Percentiles rank a stretch among this genome's conserved stretches.
These are phyloP conservation scores for Ochropleura plecta DNA, from an alignment of 2,888 invertebrate genomes.

Conservation along the genomic window DNA sequence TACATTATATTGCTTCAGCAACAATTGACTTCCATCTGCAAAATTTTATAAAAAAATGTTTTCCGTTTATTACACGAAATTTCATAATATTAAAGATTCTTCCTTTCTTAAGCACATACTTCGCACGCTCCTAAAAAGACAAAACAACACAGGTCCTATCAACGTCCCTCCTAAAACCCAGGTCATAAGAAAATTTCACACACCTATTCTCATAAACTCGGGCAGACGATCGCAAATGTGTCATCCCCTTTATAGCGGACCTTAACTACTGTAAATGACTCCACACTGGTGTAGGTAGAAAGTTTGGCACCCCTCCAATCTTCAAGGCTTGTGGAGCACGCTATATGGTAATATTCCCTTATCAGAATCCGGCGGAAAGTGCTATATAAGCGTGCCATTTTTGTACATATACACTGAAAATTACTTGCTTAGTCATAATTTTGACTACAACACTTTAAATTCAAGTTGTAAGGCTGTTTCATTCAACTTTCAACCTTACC, in stretches of 20 bases:
- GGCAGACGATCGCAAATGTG: conserved; percentile 27
- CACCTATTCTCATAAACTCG: conserved; percentile 36
- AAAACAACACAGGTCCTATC: conserved; percentile 4
- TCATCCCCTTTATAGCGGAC: conserved; percentile 37
- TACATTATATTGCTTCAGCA: too few species aligned
- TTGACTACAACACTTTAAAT: conserved; percentile 34
- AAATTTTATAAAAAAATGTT: too few species aligned
- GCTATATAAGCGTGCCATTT: conserved; percentile 56
- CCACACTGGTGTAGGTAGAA: conserved; percentile 41
- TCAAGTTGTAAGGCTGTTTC: conserved; percentile 29
- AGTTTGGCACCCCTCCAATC: conserved; percentile 75
- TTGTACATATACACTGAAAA: conserved; percentile 60
- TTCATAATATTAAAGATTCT: too few species aligned
- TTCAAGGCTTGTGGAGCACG: conserved; percentile 79
- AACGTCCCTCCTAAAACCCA: background rate
- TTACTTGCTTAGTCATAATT: conserved; percentile 69
- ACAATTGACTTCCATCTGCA: too few species aligned
- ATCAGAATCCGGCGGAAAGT: conserved; percentile 75
- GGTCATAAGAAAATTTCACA: conserved; percentile 44
- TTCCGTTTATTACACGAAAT: too few species aligned
- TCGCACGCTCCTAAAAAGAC: conserved; percentile 26
- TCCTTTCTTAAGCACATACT: conserved; percentile 13
- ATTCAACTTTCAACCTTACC: conserved; percentile 38
- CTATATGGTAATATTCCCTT: conserved; percentile 83
- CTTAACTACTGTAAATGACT: conserved; percentile 59